Evolutionary conservation across 2,888 invertebrate genomes (phyloP).

Genomic region (Neocrepidodera transversa): DNA sequence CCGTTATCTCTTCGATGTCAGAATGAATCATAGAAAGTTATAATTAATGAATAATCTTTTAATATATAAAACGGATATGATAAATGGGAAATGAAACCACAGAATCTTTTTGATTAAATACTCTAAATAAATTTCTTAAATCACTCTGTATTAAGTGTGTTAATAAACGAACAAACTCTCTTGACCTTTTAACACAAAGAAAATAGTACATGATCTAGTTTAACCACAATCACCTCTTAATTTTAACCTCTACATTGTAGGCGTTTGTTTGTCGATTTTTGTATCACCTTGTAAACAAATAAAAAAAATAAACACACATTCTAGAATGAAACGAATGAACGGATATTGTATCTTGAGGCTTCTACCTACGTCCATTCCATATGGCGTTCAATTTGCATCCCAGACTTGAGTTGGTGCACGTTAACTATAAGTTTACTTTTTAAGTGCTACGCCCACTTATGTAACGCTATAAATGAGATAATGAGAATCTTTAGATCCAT

Average conservation of each 20-base stretch:
- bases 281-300: constrained; percentile 6
- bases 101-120: too few species aligned
- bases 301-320: not conserved
- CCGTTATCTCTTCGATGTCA: constrained; percentile 7
- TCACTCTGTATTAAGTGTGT: too few species aligned
- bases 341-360: constrained; percentile 23
- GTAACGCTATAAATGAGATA: too few species aligned
- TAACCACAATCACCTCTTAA: too few species aligned
- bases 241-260: not conserved
- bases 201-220: too few species aligned
- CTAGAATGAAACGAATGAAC: constrained; percentile 17
- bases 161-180: too few species aligned
- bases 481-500: too few species aligned
- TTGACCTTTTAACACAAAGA: too few species aligned
- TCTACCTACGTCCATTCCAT: constrained; percentile 25
- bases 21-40: constrained; percentile 12
- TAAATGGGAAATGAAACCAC: constrained; percentile 15
- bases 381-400: constrained; percentile 19
- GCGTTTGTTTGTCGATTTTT: constrained; percentile 14
- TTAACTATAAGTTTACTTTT: constrained; percentile 35
- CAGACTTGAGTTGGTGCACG: constrained; percentile 28
- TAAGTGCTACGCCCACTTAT: constrained; percentile 34
- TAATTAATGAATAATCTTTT: constrained; percentile 1
- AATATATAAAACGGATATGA: not conserved
- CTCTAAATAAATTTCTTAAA: too few species aligned